Conservation (phyloP, 2,113 vertebrate genomes). For the Aramus guarauna region DNA sequence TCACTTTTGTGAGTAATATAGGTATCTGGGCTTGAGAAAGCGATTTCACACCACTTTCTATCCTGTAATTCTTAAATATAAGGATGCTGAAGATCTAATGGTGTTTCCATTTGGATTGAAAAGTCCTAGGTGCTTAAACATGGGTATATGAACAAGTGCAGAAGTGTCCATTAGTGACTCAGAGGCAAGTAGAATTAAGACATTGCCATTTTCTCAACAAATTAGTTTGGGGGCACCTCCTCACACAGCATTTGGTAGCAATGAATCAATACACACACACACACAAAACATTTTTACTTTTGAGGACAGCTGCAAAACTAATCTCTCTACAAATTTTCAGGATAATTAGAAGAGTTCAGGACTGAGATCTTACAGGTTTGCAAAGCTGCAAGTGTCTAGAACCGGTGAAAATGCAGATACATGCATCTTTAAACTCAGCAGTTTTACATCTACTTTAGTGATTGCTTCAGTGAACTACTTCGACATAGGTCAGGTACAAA, state of each 20-base stretch:
- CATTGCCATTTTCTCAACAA: neutral
- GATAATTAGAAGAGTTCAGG: neutral
- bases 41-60: neutral
- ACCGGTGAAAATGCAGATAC: neutral
- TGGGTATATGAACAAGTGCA: neutral
- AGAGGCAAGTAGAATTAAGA: neutral
- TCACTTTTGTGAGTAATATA: neutral
- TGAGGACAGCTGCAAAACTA: neutral
- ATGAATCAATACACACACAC: rapidly evolving
- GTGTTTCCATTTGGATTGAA: neutral
- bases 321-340: neutral
- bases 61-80: neutral
- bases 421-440: neutral
- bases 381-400: neutral
- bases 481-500: neutral
- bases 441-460: neutral
- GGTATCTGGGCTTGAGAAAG: neutral
- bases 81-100: neutral
- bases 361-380: neutral
- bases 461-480: neutral
- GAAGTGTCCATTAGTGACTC: neutral
- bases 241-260: neutral
- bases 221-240: neutral
- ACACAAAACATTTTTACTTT: neutral
- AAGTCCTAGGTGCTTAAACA: neutral